phyloP scores from a whole-genome alignment of 35 echinoderm and acorn worm genomes.

The Ptychodera flava region DNA sequence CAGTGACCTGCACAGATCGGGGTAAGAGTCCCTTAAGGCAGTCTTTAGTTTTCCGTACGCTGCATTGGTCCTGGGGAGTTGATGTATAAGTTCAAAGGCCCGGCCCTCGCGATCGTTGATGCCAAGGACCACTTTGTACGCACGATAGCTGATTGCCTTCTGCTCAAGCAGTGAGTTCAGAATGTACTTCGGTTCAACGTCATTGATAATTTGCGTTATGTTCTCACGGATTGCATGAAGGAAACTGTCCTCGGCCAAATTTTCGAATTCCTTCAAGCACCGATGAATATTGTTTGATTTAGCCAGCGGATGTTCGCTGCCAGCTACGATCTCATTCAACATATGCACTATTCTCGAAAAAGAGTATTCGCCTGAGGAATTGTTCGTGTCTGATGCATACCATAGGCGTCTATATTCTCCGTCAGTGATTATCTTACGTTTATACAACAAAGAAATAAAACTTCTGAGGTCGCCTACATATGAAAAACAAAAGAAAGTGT shows the following conservation, averaged over 20 bases:
- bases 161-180: neutral
- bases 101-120: neutral
- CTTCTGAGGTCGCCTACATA: too few relatives aligned
- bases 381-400: too few relatives aligned
- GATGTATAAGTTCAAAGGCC: neutral
- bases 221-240: neutral
- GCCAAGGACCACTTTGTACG: too few relatives aligned
- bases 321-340: neutral
- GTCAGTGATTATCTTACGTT: too few relatives aligned
- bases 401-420: too few relatives aligned
- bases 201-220: neutral
- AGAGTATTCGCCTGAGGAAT: too few relatives aligned
- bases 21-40: neutral
- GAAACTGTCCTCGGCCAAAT: neutral
- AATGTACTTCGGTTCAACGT: neutral
- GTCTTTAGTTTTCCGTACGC: neutral
- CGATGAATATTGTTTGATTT: neutral
- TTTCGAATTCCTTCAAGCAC: neutral
- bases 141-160: neutral
- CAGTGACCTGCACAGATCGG: neutral
- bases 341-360: too few relatives aligned
- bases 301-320: neutral
- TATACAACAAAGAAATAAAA: too few relatives aligned
- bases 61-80: neutral
- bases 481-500: too few relatives aligned